phyloP scores from a whole-genome alignment of 2,797 vertebrate genomes.

The Streptopelia turtur region DNA sequence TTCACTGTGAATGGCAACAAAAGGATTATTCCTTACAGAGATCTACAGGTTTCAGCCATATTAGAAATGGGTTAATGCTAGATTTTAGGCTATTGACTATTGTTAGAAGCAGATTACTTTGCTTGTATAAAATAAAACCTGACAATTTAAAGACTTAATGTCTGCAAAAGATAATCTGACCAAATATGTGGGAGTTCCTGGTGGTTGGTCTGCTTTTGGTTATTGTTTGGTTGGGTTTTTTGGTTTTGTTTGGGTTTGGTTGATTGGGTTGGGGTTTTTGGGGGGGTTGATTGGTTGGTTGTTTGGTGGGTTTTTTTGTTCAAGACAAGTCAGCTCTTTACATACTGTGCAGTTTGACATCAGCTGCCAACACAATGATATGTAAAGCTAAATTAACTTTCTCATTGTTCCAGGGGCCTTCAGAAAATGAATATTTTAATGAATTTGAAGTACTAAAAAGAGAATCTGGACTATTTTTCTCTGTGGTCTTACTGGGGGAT shows the following conservation, averaged over 20 bases:
- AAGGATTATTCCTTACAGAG: conserved; percentile 37
- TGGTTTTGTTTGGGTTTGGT: neutral
- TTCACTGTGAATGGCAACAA: neutral
- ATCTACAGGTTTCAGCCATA: conserved; percentile 1
- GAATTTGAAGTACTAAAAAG: neutral
- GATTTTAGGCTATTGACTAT: conserved; percentile 55
- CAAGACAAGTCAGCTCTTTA: neutral
- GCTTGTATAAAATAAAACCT: conserved; percentile 50
- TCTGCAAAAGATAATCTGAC: conserved; percentile 37
- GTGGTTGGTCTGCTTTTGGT: neutral
- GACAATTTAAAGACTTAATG: conserved; percentile 24
- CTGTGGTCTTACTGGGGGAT: neutral
- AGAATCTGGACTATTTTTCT: neutral
- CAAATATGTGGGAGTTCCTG: neutral
- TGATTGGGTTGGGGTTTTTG: too few relatives aligned
- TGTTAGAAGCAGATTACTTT: conserved; percentile 57
- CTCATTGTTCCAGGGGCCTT: neutral
- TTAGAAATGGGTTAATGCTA: conserved; percentile 67
- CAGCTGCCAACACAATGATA: neutral
- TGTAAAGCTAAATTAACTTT: neutral
- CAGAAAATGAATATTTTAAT: neutral
- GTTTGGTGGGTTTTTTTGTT: neutral
- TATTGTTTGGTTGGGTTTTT: too few relatives aligned
- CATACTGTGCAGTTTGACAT: neutral
- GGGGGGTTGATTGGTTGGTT: neutral